phyloP scores from a whole-genome alignment of 1,140 invertebrate species.

The Camponotus pennsylvanicus region DNA sequence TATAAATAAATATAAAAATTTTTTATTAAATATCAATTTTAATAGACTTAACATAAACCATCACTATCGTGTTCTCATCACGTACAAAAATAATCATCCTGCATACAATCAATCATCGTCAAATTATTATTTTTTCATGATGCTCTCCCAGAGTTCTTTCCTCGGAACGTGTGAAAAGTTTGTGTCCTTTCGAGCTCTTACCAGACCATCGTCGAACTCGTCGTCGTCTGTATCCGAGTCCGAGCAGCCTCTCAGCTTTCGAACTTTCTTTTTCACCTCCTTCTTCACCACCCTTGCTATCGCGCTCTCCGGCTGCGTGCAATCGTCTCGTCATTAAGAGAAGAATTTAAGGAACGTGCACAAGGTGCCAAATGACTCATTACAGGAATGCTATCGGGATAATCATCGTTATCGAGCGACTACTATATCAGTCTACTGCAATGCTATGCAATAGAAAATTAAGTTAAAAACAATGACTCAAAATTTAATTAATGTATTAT shows the following conservation, averaged over 20 bases:
- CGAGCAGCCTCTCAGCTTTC: slow-evolving; percentile 84
- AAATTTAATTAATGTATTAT: background rate
- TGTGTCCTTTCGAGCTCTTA: slow-evolving; percentile 74
- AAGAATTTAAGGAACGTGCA: slow-evolving; percentile 29
- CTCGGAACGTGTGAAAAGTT: slow-evolving; percentile 25
- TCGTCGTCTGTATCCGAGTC: slow-evolving; percentile 84
- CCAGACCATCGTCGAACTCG: slow-evolving; percentile 83
- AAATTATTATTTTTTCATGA: background rate
- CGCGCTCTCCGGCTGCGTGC: slow-evolving; percentile 84
- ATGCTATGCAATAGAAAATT: background rate
- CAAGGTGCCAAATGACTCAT: background rate
- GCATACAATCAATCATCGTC: background rate
- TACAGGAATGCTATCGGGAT: background rate
- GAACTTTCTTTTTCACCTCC: slow-evolving; percentile 85
- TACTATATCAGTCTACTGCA: background rate
- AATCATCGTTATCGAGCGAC: slow-evolving; percentile 12
- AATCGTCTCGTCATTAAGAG: slow-evolving; percentile 63
- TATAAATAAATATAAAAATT: background rate
- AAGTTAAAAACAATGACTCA: slow-evolving; percentile 22
- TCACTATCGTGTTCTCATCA: background rate
- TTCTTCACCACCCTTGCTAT: slow-evolving; percentile 85
- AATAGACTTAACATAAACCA: background rate
- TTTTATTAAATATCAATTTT: background rate
- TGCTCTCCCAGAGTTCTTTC: slow-evolving; percentile 12
- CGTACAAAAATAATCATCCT: background rate